Evolutionary conservation across 92 coral and sea anemone genomes (phyloP), one percentile per base, ranked within the genome.

Genomic region (Desmophyllum pertusum): DNA sequence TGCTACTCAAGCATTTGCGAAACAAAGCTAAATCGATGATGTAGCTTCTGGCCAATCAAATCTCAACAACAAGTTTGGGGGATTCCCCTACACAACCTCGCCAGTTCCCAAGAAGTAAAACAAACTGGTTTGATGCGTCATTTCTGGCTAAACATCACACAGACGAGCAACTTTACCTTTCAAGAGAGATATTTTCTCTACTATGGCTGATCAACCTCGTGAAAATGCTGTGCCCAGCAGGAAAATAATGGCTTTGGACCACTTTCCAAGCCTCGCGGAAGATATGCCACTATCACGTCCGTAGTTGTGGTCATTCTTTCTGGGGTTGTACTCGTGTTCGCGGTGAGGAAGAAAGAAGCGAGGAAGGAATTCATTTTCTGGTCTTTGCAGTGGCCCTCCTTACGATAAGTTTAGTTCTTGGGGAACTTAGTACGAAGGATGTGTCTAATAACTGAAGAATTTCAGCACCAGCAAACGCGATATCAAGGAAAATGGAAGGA

Each of bases 371-470:
- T 31, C 79, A 38, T 31, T 72, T 82, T 30, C 23, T 82, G 41
- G 1, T 71, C 55, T 82, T 82, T 35, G 42, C 70, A 19, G n/a
- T 59, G 19, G 86, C 78, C 31, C 41, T 82, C 2, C 79, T 82
- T 5, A 21, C 55, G 30, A n/a, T 82, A 23, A 72, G 79, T 72
- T 61, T 70, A 30, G 33, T 64, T 10, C 10, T 96, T 25, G 98
- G 98, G n/a, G 98, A 96, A 66, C n/a, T 94, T 18, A n/a, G 33
- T 87, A 35, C 90, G 91, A 23, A 83, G 98, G 38, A 0, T 83
- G 46, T 96, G 98, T 81, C 81, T 96, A 29, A 70, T 94, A 10
- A 25, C 30, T 36, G 98, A 96, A 90, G 98, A 96, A 67, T 46
- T 75, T 43, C 85, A 62, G 35, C 98, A 96, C 86, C 59, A 39